These are phyloP conservation scores for Gnathonemus echidnorhynchus DNA, from an alignment of 2,113 vertebrate species.

Conservation along the genomic window DNA sequence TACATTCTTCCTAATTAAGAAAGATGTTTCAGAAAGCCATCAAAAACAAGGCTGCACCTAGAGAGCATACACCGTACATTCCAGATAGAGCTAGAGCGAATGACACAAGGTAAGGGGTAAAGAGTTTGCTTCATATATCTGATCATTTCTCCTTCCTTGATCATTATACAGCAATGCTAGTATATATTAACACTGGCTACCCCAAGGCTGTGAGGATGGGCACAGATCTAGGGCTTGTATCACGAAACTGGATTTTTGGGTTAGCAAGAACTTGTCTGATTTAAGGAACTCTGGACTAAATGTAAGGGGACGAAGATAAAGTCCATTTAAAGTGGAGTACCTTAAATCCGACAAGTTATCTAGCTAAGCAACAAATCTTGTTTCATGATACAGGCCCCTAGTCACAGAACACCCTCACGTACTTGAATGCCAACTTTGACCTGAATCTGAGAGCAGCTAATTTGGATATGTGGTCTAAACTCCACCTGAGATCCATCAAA, in stretches of 20 bases:
- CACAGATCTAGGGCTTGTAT: not conserved
- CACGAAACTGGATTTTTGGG: not conserved
- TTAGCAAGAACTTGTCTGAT: not conserved
- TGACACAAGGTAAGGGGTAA: not conserved
- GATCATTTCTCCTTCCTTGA: not conserved
- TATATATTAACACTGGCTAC: not conserved
- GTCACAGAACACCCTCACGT: not conserved
- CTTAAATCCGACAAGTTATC: not conserved
- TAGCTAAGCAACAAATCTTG: not conserved
- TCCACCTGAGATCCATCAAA: not conserved
- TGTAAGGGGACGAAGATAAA: not conserved
- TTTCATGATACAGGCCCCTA: not conserved
- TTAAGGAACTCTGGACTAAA: not conserved
- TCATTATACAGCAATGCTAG: not conserved
- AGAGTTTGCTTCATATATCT: not conserved
- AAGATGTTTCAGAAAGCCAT: not conserved
- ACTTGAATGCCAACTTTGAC: not conserved
- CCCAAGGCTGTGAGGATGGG: not conserved
- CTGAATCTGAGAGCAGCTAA: not conserved
- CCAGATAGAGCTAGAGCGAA: not conserved
- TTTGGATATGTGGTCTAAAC: not conserved
- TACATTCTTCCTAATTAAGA: not conserved
- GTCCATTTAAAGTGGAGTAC: not conserved
- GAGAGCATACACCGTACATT: not conserved
- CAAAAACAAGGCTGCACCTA: not conserved